phyloP scores from a whole-genome alignment of 2,888 invertebrate genomes.

The Epinotia demarniana region DNA sequence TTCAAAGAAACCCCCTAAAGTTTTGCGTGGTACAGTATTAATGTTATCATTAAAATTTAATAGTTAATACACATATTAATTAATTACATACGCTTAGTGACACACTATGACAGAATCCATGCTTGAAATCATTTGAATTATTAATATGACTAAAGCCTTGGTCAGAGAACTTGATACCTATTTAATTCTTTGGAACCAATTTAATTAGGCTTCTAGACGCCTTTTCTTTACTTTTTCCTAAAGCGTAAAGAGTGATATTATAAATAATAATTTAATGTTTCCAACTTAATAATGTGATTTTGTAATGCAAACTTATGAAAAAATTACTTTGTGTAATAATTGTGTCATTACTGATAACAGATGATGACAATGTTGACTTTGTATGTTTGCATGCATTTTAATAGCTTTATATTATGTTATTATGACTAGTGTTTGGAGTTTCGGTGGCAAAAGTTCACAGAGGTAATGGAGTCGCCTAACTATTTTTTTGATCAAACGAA shows the following conservation, averaged over 20 bases:
- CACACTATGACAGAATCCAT: no score
- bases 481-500: no score
- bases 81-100: not conserved
- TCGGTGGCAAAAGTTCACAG: no score
- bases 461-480: no score
- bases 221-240: not conserved
- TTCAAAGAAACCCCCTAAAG: constrained; percentile 58
- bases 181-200: no score
- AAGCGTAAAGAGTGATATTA: not conserved
- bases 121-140: no score
- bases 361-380: constrained; percentile 29
- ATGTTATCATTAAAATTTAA: not conserved
- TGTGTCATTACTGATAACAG: constrained; percentile 7
- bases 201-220: no score
- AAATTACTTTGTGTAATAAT: not conserved
- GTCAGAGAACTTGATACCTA: no score
- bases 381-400: constrained; percentile 20
- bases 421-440: no score
- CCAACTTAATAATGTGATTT: not conserved
- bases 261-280: not conserved
- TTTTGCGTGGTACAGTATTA: constrained; percentile 70
- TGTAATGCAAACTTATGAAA: not conserved
- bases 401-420: not conserved
- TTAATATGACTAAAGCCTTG: no score
- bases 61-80: not conserved